Evolutionary conservation across 2,888 invertebrate species (phyloP).

Genomic region (Drymonia ruficornis): DNA sequence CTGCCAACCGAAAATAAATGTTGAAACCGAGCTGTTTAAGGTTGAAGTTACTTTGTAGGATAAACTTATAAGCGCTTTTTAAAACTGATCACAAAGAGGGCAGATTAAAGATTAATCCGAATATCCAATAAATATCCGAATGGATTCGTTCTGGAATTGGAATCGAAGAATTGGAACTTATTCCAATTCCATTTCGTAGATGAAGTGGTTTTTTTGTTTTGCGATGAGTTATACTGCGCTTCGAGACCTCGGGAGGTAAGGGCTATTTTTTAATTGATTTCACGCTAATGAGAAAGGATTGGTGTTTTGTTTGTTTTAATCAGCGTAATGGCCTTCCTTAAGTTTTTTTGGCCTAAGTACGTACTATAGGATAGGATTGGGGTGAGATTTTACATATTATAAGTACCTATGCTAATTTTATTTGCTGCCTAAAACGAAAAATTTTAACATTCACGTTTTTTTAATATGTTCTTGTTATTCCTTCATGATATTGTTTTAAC

Average conservation of each 20-base stretch:
- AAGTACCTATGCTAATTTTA: no score
- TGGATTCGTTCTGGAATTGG: slow-evolving; percentile 78
- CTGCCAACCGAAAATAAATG: slow-evolving; percentile 37
- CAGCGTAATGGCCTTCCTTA: slow-evolving; percentile 32
- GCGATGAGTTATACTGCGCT: slow-evolving; percentile 55
- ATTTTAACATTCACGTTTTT: no score
- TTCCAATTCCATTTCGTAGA: slow-evolving; percentile 78
- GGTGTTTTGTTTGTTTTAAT: slow-evolving; percentile 39
- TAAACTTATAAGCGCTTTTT: slow-evolving; percentile 75
- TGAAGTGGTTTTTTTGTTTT: slow-evolving; percentile 72
- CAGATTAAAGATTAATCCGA: slow-evolving; percentile 81
- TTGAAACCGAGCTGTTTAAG: slow-evolving; percentile 34
- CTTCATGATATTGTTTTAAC: no score
- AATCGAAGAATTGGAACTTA: slow-evolving; percentile 81
- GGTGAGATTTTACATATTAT: not conserved
- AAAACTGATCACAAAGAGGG: slow-evolving; percentile 66
- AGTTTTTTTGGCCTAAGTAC: not conserved
- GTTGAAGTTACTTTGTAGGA: slow-evolving; percentile 34
- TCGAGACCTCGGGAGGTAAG: slow-evolving; percentile 34
- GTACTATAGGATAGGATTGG: not conserved
- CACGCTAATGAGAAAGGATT: slow-evolving; percentile 46
- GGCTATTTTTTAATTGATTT: slow-evolving; percentile 33
- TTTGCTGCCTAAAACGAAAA: no score
- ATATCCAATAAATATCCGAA: slow-evolving; percentile 81
- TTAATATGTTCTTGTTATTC: no score